Base-by-base conservation (phyloP, 2,797 vertebrate genomes). In the Chelonia mydas region DNA sequence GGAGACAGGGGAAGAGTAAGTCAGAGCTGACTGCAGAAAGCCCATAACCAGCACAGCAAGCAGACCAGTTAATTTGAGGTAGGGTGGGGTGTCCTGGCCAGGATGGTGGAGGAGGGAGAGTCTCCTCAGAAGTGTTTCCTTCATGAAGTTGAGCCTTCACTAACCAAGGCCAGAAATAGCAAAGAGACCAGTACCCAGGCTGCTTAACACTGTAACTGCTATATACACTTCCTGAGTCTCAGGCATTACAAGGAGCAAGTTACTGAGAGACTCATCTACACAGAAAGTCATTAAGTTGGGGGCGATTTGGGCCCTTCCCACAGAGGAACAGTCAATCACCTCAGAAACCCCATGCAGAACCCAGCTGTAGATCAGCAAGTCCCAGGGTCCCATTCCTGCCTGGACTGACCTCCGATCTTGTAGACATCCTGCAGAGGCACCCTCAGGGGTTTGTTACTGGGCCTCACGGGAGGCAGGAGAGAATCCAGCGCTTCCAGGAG, bases 381-480 rank as follows among this genome's bases (percentile, higher is more conserved):
- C 65, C 23, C 50, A 59, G 49, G 8, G 25, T 5, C 79, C 16
- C 28, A 21, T 47, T 31, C 79, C 19, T 27, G 25, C 31, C 33
- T 11, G 31, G 51, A 10, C 95, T 96, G 92, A 98, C 98, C 98
- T 87, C 98, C 97, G n/a, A 98, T 98, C 83, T 98, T 98, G 96
- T 98, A 98, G 50, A 97, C 97, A 3, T 98, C 97, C 95, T 98
- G 97, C 77, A 98, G 93, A 68, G 98, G 97, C 54, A 98, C 96
- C 72, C 98, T 97, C 12, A 98, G 97, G 23, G 98, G 88, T 87
- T 98, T 98, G 93, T 96, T 93, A 16, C 96, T 93, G 17, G 92
- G 96, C 10, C 93, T 91, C 28, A 86, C 85, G 5, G 97, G 94
- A 13, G 93, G 96, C 47, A 97, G 50, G 57, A 98, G 96, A 17